Evolutionary conservation across 1,140 invertebrate species (phyloP), one percentile per base, ranked within the genome.

Genomic region (Pseudomyrmex gracilis): DNA sequence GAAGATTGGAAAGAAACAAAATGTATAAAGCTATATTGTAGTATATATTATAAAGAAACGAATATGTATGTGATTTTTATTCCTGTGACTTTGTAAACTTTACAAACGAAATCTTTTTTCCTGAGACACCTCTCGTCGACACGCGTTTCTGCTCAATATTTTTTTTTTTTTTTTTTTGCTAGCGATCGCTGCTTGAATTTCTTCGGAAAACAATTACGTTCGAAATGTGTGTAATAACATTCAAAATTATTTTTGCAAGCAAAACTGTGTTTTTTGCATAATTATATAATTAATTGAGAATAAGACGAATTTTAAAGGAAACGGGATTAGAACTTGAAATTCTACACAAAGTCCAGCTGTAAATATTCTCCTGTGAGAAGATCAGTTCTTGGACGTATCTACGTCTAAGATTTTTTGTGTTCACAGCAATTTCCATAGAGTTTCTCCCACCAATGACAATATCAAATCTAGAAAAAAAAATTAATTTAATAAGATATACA

Each of bases 1-100:
- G 47, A 64, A 64, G 47, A 64, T 76, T 49, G 73, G 63, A 63
- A 64, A 24, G 5, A 34, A 34, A 34, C 34, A 34, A 76, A 76
- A 76, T 76, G 73, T 76, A 64, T 76, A 76, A 76, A 76, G 60
- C 58, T 76, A 76, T 76, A 24, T 76, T 63, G 73, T 76, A 53
- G 63, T 76, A 76, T 53, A 76, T 76, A 53, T 76, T 76, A 76
- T 53, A 76, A 76, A 76, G n/a, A 76, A 76, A 63, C 47, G 60
- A 51, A 24, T 76, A 64, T 74, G 43, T 45, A 58, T 73, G 22
- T 63, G 12, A 68, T 51, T 24, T 34, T 61, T 74, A 61, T 61
- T 74, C 45, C 71, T 61, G 43, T 55, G 15, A 20, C 17, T 74
- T 24, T 49, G 15, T 15, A 61, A 10, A 74, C 49, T 0, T 34